Conservation (phyloP, 2,113 vertebrate genomes). For the Ginglymostoma cirratum region DNA sequence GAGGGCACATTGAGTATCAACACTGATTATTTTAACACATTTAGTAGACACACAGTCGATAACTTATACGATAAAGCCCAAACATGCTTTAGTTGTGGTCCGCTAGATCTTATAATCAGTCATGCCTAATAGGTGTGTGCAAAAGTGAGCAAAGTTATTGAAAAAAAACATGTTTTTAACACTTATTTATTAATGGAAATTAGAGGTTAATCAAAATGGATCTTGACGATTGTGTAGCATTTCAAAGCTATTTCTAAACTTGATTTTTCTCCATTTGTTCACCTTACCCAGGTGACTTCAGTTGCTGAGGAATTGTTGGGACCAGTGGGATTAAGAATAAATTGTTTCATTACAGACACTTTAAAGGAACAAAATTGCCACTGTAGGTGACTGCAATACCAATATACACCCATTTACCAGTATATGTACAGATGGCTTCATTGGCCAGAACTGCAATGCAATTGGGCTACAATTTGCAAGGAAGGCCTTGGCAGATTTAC, state of each 20-base stretch:
- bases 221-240: not conserved
- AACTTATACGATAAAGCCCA: not conserved
- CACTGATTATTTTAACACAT: not conserved
- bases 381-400: not conserved
- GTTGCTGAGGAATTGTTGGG: not conserved
- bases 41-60: not conserved
- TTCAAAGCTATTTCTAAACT: not conserved
- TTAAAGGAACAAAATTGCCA: not conserved
- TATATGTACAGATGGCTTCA: not conserved
- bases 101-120: not conserved
- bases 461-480: not conserved
- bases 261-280: not conserved
- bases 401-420: not conserved
- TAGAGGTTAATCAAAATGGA: not conserved
- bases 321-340: not conserved
- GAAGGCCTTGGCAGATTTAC: not conserved
- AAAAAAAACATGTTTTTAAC: not conserved
- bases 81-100: not conserved
- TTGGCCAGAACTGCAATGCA: not conserved
- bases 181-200: not conserved
- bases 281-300: not conserved
- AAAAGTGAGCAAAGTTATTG: not conserved
- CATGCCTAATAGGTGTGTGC: not conserved
- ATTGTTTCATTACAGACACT: not conserved
- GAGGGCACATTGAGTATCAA: no score